Percentiles rank a stretch among this genome's conserved stretches.
These are phyloP conservation scores for Drosophila hamatofila DNA, from an alignment of 2,888 invertebrate genomes.

Conservation along the genomic window DNA sequence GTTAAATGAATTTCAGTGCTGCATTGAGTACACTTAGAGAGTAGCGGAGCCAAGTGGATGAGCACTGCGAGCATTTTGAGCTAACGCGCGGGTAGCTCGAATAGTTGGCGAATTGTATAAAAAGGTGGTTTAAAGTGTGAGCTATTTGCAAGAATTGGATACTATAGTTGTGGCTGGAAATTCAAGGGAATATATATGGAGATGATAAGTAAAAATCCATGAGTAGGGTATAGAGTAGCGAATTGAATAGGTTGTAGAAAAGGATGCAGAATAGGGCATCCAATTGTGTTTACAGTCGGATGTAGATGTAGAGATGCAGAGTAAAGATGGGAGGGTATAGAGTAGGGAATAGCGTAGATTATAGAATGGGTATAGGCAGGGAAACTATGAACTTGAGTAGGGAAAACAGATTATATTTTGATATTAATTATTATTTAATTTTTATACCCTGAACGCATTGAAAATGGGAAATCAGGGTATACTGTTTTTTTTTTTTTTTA, in stretches of 20 bases:
- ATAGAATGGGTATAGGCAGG: no score
- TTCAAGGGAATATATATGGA: background rate
- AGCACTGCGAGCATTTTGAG: constrained; percentile 61
- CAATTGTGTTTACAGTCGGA: no score
- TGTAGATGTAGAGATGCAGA: no score
- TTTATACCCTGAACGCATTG: no score
- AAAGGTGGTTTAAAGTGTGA: background rate
- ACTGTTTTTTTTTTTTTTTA: no score
- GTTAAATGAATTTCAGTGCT: constrained; percentile 81
- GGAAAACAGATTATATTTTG: no score
- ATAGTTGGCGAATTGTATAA: background rate
- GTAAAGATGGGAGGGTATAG: no score
- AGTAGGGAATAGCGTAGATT: background rate
- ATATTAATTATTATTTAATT: no score
- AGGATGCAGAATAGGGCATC: background rate
- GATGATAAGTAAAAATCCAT: no score
- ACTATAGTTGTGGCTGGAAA: background rate
- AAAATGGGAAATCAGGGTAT: no score
- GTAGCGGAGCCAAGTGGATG: constrained; percentile 71
- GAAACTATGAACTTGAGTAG: no score
- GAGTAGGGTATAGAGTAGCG: background rate
- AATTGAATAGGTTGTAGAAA: background rate
- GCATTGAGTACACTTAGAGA: constrained; percentile 71
- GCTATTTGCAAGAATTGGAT: background rate
- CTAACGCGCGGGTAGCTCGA: constrained; percentile 25